phyloP scores from a whole-genome alignment of 2,797 vertebrate species.

The Graptemys geographica region DNA sequence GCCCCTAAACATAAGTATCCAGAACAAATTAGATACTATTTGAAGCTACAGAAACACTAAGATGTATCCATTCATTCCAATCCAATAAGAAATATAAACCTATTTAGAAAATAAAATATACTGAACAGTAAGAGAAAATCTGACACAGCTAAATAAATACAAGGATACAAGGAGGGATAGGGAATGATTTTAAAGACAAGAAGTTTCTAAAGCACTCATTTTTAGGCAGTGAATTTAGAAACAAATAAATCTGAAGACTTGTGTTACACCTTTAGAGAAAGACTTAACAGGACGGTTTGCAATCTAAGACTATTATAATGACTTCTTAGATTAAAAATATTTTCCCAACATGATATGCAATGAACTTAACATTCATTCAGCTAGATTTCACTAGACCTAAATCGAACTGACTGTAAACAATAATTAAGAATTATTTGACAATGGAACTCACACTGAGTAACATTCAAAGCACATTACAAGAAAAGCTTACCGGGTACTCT shows the following conservation, averaged over 20 bases:
- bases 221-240: neutral
- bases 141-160: neutral
- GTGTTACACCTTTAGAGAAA: slow-evolving; percentile 3
- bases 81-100: neutral
- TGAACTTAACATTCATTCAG: too few relatives aligned
- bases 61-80: neutral
- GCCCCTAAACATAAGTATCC: neutral
- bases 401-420: neutral
- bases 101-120: slow-evolving; percentile 25
- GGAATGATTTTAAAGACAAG: neutral
- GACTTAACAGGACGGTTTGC: neutral
- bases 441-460: neutral
- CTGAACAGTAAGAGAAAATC: neutral
- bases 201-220: slow-evolving; percentile 3
- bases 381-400: neutral
- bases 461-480: neutral
- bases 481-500: neutral
- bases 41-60: neutral
- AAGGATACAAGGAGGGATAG: neutral
- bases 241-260: neutral
- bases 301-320: neutral
- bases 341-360: too few relatives aligned
- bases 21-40: neutral
- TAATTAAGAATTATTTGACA: neutral
- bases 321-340: too few relatives aligned